A percentile compares a stretch with the other conserved stretches of the same genome.
phyloP scores from a whole-genome alignment of 1,140 invertebrate species.

The Orius laevigatus region DNA sequence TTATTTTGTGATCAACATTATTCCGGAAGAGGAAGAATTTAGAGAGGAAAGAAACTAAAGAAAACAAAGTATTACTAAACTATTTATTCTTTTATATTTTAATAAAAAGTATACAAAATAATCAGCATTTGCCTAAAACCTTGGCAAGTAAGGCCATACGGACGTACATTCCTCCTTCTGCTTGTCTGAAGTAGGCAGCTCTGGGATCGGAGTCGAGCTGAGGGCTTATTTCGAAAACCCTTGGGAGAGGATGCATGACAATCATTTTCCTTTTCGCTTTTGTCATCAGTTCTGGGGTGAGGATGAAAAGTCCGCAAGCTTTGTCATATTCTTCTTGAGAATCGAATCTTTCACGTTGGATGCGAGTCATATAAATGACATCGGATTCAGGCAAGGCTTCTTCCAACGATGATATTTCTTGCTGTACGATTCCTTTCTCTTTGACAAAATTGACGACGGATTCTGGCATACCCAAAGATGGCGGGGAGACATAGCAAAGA shows the following conservation, averaged over 20 bases:
- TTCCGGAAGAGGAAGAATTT: too few species aligned
- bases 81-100: too few species aligned
- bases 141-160: constrained; percentile 92
- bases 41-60: too few species aligned
- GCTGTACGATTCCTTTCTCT: constrained; percentile 61
- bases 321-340: constrained; percentile 71
- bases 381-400: constrained; percentile 82
- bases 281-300: constrained; percentile 92
- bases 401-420: constrained; percentile 54
- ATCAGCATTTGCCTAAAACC: constrained; percentile 49
- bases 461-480: constrained; percentile 76
- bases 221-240: constrained; percentile 83
- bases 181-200: constrained; percentile 96
- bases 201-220: constrained; percentile 91
- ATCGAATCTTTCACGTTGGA: constrained; percentile 86
- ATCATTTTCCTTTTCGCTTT: constrained; percentile 83
- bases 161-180: constrained; percentile 94
- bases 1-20: too few species aligned
- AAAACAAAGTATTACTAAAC: too few species aligned
- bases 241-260: constrained; percentile 93
- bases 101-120: not conserved
- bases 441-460: constrained; percentile 64
- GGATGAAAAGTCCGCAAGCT: constrained; percentile 69
- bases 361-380: constrained; percentile 95
- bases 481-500: constrained; percentile 76